Conservation (phyloP, 2,797 vertebrate species). For the Rhinogobio ventralis region DNA sequence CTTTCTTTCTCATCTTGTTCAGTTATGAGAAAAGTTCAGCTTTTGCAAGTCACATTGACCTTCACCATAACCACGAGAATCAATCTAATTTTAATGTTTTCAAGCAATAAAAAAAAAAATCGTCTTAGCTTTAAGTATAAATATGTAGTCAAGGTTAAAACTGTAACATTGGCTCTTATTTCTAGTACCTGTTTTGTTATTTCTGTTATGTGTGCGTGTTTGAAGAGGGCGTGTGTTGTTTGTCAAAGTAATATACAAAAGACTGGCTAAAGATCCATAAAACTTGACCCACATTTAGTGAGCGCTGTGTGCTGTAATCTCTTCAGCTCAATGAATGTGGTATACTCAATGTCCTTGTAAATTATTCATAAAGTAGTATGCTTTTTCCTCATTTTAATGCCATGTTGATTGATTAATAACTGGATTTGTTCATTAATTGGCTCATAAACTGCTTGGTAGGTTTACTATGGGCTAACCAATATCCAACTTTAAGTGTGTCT, state of each 20-base stretch:
- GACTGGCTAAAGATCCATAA: neutral
- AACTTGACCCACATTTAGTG: neutral
- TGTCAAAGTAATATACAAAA: neutral
- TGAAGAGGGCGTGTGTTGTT: neutral
- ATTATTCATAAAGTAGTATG: slow-evolving; percentile 60
- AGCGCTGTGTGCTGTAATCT: neutral
- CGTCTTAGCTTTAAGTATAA: neutral
- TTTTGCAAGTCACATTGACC: neutral
- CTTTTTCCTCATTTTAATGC: slow-evolving; percentile 63
- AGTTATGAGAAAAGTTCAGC: neutral
- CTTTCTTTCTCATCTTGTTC: neutral
- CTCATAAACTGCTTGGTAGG: slow-evolving; percentile 66
- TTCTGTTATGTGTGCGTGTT: neutral
- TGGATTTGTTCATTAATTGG: slow-evolving; percentile 68
- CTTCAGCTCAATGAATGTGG: neutral
- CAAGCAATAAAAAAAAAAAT: neutral
- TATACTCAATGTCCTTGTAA: slow-evolving; percentile 62
- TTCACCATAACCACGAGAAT: neutral
- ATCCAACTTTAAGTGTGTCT: slow-evolving; percentile 49
- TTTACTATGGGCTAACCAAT: slow-evolving; percentile 63
- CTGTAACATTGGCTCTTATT: neutral
- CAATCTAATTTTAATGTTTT: neutral
- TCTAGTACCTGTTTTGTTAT: neutral
- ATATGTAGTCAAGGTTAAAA: neutral
- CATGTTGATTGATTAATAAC: slow-evolving; percentile 69